A percentile compares a stretch with the other conserved stretches of the same genome.
phyloP scores from a whole-genome alignment of 1,140 invertebrate species.

The Cryptotermes secundus region DNA sequence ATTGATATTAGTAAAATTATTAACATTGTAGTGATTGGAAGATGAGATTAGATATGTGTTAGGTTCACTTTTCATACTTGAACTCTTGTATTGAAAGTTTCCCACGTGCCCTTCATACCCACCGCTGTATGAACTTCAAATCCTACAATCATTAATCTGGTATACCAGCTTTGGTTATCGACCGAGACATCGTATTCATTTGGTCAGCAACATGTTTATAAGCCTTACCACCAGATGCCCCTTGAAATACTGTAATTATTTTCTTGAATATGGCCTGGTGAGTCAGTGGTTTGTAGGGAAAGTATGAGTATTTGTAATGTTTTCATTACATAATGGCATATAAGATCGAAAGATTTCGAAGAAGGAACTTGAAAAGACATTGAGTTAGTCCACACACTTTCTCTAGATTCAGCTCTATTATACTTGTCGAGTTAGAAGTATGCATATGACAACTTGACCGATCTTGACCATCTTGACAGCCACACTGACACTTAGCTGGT shows the following conservation, averaged over 20 bases:
- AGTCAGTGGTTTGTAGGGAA: not conserved
- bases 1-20: too few species aligned
- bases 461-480: not conserved
- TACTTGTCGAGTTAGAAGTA: not conserved
- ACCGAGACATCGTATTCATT: too few species aligned
- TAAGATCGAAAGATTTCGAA: not conserved
- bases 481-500: not conserved
- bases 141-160: too few species aligned
- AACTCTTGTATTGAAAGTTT: too few species aligned
- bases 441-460: too few species aligned
- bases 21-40: too few species aligned
- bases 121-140: too few species aligned
- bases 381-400: not conserved
- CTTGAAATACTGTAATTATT: not conserved
- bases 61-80: too few species aligned
- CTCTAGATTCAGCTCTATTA: not conserved
- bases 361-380: not conserved
- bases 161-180: too few species aligned
- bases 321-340: not conserved
- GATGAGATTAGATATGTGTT: too few species aligned
- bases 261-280: not conserved
- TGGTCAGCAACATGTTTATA: not conserved
- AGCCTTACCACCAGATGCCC: not conserved
- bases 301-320: not conserved
- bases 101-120: too few species aligned